Evolutionary conservation across 2,113 vertebrate genomes (phyloP).

Genomic region (Daboia siamensis): DNA sequence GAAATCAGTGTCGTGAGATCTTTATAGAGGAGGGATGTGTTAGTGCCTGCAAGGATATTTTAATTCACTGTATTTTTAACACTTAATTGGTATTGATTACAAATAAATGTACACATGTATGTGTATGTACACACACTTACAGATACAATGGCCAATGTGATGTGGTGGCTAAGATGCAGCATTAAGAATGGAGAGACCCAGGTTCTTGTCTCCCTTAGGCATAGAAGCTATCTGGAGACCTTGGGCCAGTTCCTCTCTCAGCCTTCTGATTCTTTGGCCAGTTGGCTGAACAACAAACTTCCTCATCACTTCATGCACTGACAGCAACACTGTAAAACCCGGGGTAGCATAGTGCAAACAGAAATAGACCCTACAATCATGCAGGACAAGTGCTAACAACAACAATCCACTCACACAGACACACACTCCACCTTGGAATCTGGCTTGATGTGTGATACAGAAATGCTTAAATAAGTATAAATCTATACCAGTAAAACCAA

Average conservation of each 20-base stretch:
- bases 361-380: background rate
- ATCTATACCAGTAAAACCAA: background rate
- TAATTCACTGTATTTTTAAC: background rate
- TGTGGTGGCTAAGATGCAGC: background rate
- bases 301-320: background rate
- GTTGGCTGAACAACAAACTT: background rate
- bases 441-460: background rate
- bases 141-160: background rate
- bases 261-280: background rate
- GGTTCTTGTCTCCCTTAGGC: background rate
- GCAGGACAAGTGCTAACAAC: background rate
- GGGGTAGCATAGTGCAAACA: background rate
- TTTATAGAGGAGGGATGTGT: background rate
- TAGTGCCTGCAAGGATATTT: background rate
- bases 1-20: background rate
- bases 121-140: background rate
- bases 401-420: background rate
- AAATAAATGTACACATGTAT: background rate
- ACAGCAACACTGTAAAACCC: background rate
- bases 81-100: background rate
- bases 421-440: background rate
- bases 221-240: background rate
- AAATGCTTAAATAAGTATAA: background rate
- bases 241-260: background rate
- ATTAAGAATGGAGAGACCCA: background rate